These are phyloP conservation scores for Oreochromis niloticus DNA, from an alignment of 2,113 vertebrate genomes.

Conservation along the genomic window DNA sequence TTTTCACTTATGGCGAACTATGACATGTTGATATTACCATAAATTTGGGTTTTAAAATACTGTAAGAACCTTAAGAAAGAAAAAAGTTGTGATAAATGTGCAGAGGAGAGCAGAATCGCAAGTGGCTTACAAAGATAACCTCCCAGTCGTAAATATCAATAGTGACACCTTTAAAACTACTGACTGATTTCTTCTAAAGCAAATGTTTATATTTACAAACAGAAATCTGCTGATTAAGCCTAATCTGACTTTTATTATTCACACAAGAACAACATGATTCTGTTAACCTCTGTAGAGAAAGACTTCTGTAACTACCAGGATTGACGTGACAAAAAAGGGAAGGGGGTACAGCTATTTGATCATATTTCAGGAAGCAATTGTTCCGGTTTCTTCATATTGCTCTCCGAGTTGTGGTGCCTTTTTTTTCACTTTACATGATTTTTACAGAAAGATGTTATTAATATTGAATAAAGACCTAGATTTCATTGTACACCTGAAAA, in stretches of 20 bases:
- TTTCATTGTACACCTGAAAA: neutral
- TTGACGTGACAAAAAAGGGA: neutral
- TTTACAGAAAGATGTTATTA: neutral
- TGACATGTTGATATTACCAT: too few relatives aligned
- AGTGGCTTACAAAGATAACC: neutral
- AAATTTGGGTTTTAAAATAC: too few relatives aligned
- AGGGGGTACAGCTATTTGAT: neutral
- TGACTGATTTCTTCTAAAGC: neutral
- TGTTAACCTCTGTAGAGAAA: neutral
- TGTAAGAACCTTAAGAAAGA: too few relatives aligned
- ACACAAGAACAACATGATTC: neutral
- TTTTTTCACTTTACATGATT: neutral
- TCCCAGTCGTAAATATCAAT: neutral
- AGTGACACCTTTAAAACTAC: neutral
- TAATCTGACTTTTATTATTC: neutral
- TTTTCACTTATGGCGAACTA: too few relatives aligned
- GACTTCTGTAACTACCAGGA: neutral
- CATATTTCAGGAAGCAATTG: neutral
- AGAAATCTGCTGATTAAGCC: neutral
- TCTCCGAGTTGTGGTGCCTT: accelerated
- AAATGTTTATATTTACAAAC: neutral
- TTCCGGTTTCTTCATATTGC: neutral
- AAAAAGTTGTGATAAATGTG: too few relatives aligned
- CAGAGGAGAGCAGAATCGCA: neutral
- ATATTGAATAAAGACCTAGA: neutral